Percentiles rank a stretch among this genome's conserved stretches.
phyloP scores from a whole-genome alignment of 1,140 invertebrate species.

The Gyrodactylus bullatarudis region DNA sequence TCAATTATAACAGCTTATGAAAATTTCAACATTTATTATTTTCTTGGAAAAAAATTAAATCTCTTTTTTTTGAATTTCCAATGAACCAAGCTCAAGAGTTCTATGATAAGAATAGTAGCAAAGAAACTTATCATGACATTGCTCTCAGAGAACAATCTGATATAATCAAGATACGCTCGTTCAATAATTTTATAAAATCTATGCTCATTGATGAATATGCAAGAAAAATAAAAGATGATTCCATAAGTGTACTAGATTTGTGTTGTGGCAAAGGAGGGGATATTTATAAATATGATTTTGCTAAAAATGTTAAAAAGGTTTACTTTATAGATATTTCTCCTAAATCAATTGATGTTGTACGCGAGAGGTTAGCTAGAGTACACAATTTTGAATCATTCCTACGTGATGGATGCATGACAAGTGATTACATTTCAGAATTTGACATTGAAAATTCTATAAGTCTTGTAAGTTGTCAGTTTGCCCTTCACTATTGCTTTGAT shows the following conservation, averaged over 20 bases:
- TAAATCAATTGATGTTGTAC: not conserved
- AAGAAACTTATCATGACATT: not conserved
- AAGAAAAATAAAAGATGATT: not conserved
- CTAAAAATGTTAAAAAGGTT: not conserved
- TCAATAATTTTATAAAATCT: not conserved
- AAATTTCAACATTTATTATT: too few species aligned
- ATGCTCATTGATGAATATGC: not conserved
- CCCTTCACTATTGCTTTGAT: not conserved
- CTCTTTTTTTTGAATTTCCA: too few species aligned
- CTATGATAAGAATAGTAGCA: not conserved
- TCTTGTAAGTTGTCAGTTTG: not conserved
- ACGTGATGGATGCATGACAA: not conserved
- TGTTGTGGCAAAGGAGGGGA: not conserved
- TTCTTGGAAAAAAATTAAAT: too few species aligned
- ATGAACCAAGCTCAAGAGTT: not conserved
- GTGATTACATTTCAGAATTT: not conserved
- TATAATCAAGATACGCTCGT: not conserved
- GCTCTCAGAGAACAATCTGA: not conserved
- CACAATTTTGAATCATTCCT: not conserved
- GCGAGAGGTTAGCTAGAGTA: not conserved
- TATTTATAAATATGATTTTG: not conserved
- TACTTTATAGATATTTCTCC: not conserved
- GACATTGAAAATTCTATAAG: not conserved
- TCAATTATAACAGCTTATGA: too few species aligned
- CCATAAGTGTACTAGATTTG: not conserved